Evolutionary conservation across 2,113 vertebrate species (phyloP).

Genomic region (Podarcis raffonei): DNA sequence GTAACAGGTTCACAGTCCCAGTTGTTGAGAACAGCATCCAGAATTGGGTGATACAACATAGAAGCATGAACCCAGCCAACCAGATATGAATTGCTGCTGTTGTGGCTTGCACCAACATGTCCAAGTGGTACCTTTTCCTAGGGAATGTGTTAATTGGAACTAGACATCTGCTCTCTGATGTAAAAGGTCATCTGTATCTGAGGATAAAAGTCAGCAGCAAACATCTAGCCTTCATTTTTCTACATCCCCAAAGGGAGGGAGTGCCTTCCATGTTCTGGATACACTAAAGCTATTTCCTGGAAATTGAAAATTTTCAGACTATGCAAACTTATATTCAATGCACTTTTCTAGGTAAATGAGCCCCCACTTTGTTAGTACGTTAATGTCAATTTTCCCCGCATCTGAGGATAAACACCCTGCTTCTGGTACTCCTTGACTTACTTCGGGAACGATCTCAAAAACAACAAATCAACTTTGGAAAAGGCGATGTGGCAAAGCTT

Average conservation of each 20-base stretch:
- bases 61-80: background rate
- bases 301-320: background rate
- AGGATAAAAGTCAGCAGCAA: background rate
- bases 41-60: rapidly evolving
- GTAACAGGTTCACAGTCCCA: background rate
- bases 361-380: too few species aligned
- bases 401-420: too few species aligned
- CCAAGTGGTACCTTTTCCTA: background rate
- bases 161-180: background rate
- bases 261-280: background rate
- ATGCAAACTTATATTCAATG: background rate
- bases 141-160: background rate
- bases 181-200: background rate
- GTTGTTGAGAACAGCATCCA: background rate
- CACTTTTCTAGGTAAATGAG: too few species aligned
- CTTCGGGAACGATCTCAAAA: too few species aligned
- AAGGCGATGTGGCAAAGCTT: too few species aligned
- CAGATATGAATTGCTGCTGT: background rate
- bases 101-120: background rate
- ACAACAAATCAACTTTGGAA: background rate
- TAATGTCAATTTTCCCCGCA: too few species aligned
- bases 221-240: background rate
- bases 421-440: too few species aligned
- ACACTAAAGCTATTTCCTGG: background rate
- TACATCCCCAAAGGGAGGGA: background rate